Conservation (phyloP, 2,113 vertebrate species). For the Podarcis muralis region DNA sequence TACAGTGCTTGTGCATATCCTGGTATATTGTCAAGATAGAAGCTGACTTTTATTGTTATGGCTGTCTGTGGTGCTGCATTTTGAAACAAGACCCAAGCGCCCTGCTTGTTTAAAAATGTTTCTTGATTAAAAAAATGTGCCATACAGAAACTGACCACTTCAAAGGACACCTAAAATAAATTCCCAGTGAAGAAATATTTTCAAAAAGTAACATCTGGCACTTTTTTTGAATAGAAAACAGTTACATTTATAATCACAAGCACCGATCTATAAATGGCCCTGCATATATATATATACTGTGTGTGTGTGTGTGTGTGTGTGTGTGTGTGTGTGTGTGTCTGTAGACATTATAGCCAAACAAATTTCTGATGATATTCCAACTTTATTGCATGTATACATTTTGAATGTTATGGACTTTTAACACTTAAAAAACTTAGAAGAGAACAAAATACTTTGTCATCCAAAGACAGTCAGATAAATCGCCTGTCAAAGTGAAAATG, state of each 20-base stretch:
- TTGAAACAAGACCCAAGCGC: slow-evolving; percentile 41
- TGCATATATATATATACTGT: slow-evolving; percentile 9
- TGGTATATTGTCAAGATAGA: slow-evolving; percentile 30
- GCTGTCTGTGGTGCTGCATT: slow-evolving; percentile 28
- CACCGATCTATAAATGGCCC: slow-evolving; percentile 25
- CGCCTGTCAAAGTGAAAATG: not conserved
- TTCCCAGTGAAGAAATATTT: slow-evolving; percentile 54
- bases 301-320: no score
- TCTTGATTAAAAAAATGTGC: slow-evolving; percentile 53
- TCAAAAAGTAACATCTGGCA: slow-evolving; percentile 53
- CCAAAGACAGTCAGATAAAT: not conserved
- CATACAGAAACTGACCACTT: slow-evolving; percentile 61
- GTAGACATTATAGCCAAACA: slow-evolving; percentile 41
- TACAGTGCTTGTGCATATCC: slow-evolving; percentile 42
- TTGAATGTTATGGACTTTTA: not conserved
- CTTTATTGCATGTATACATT: not conserved
- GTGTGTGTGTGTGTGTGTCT: no score
- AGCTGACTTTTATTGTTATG: slow-evolving; percentile 51
- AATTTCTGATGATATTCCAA: not conserved
- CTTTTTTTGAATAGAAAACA: slow-evolving; percentile 22
- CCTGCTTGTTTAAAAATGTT: slow-evolving; percentile 42
- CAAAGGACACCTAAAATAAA: slow-evolving; percentile 61
- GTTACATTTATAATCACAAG: slow-evolving; percentile 18
- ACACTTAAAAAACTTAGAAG: not conserved
- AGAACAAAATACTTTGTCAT: not conserved